A percentile compares a stretch with the other conserved stretches of the same genome.
Evolutionary conservation across 2,888 invertebrate species (phyloP).

Genomic region (Drosophila kokeensis): DNA sequence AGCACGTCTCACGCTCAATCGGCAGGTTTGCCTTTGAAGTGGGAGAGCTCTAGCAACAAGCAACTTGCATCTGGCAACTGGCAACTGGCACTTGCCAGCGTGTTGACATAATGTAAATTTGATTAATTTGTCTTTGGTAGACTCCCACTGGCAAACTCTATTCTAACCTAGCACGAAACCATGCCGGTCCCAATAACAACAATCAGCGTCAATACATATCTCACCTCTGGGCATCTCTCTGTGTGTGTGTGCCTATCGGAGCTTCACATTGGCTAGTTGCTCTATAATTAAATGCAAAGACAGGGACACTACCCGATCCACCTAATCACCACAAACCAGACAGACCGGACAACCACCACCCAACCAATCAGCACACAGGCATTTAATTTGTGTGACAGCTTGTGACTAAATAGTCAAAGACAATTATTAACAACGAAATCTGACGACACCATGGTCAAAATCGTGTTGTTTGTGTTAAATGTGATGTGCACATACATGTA

Average conservation of each 20-base stretch:
- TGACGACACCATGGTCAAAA: not conserved
- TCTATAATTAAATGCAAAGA: conserved; percentile 41
- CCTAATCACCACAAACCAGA: not conserved
- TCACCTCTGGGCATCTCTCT: conserved; percentile 18
- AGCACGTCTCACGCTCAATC: conserved; percentile 32
- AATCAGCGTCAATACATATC: conserved; percentile 32
- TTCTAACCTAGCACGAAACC: conserved; percentile 1
- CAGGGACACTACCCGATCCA: conserved; percentile 21
- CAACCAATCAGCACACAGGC: conserved; percentile 5
- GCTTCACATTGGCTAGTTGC: conserved; percentile 10
- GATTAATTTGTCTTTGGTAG: conserved; percentile 65
- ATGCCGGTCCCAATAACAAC: conserved; percentile 24
- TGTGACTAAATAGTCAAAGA: conserved; percentile 4
- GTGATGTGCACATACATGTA: not conserved
- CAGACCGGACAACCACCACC: not conserved
- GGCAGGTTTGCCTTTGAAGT: conserved; percentile 24
- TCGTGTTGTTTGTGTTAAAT: not conserved
- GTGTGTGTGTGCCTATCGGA: not conserved
- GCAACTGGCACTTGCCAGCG: conserved; percentile 16
- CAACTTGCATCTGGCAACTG: conserved; percentile 3
- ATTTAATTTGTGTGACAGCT: conserved; percentile 26
- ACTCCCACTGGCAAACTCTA: not conserved
- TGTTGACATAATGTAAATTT: conserved; percentile 73
- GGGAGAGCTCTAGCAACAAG: not conserved
- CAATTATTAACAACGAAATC: conserved; percentile 1